Base-by-base conservation (phyloP, 2,888 invertebrate species). In the Notodonta ziczac region DNA sequence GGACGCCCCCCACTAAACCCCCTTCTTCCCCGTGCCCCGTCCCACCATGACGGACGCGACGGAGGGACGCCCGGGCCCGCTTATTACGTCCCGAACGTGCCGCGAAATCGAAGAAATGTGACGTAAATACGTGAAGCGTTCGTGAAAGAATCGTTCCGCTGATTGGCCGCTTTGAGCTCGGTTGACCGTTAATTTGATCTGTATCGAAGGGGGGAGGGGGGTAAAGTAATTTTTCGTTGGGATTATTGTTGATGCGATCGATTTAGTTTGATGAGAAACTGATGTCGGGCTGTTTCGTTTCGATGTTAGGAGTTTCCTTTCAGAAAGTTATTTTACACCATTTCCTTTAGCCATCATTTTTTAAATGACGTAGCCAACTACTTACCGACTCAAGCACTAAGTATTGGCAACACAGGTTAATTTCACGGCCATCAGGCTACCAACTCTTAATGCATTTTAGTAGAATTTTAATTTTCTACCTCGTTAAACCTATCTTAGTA, bases 91-190 rank as follows among this genome's bases (percentile, higher is more conserved):
- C 85, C 86, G 90, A 84, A 92, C 93, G 92, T 93, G 92, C 92
- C 91, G 88, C 91, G 91, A 89, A 93, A 91, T 92, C 93, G 93
- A 91, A 93, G 91, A 91, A 93, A 93, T 91, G 90, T 88, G 91
- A 91, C 91, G 91, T 90, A 91, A 92, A 89, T 88, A 91, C 90
- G 86, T 86, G 89, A 86, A 87, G 80, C 88, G 84, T 83, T 82
- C 82, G 83, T 79, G 68, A 85, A 88, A 87, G 90, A 91, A 90
- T 90, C 88, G 89, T 85, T 82, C 81, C 81, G 79, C 86, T 91
- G 91, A 91, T 91, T 91, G 91, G 88, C 82, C 79, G 86, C 87
- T 91, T 91, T 91, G 91, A 89, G 88, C 84, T 86, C 87, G 86
- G 80, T 79, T 90, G 89, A 88, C 90, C 90, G 90, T 90, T 92